Evolutionary conservation across 2,113 vertebrate genomes (phyloP), one percentile per base, ranked within the genome.

Genomic region (Geococcyx californianus): DNA sequence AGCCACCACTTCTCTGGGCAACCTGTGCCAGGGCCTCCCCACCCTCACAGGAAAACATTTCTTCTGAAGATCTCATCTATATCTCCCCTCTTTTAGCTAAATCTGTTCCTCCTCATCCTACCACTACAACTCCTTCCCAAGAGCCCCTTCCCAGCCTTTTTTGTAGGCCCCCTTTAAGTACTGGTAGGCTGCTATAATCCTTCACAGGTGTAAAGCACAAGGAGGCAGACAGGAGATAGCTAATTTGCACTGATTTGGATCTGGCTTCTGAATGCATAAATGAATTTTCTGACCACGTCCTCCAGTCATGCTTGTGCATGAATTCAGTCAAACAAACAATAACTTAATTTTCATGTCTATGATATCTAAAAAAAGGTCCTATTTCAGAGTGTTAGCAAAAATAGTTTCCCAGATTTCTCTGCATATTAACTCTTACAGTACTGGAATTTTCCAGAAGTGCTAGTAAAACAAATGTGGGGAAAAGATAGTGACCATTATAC

Each of bases 271-370:
- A 86, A 89, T 31, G 52, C 38, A 31, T 10, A 87, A 80, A 86
- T 73, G 9, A 44, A 49, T 73, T 91, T 91, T 68, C 51, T 75
- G 81, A 75, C 59, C 9, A 13, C 56, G 67, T 29, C 13, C 34
- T 66, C 59, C 51, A 76, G 28, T 58, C 40, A 66, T 18, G 38
- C 29, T 82, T 40, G 16, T 66, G 63, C 58, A 42, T 19, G 21
- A 89, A 73, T 49, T 84, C 60, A 67, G 75, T 52, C 81, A 73
- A 74, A 64, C 36, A 68, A 92, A 63, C 29, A 74, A 11, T 12
- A 91, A 76, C 13, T 93, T 92, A 18, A 59, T 90, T 94, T 97
- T 96, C 74, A 85, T 77, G 84, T 69, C 59, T 51, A 21, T 28
- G 36, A 21, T 34, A 93, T 26, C 69, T 73, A n/a, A 72, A 59